phyloP scores from a whole-genome alignment of 2,797 vertebrate genomes.

The Smutsia gigantea region DNA sequence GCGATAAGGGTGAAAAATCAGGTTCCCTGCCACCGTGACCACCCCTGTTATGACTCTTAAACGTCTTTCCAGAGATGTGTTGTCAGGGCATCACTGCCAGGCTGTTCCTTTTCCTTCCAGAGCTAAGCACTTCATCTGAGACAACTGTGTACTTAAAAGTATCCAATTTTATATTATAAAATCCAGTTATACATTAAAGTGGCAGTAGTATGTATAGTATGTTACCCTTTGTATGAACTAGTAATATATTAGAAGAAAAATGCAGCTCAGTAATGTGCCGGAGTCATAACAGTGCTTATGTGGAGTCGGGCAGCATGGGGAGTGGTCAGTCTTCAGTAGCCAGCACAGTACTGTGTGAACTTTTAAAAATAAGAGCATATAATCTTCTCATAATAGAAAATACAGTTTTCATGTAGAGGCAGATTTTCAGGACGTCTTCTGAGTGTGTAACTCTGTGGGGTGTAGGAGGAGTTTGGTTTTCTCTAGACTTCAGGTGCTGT shows the following conservation, averaged over 20 bases:
- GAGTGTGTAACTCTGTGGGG: background rate
- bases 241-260: background rate
- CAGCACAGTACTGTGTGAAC: background rate
- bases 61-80: background rate
- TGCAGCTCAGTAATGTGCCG: rapidly evolving
- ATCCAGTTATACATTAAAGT: background rate
- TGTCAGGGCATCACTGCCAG: background rate
- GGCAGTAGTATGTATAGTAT: background rate
- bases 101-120: background rate
- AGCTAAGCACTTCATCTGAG: background rate
- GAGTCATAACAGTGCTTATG: too few species aligned
- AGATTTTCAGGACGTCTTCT: background rate
- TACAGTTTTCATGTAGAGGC: background rate
- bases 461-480: background rate
- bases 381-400: background rate
- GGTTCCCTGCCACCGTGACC: background rate
- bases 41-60: background rate
- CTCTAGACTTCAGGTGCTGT: background rate
- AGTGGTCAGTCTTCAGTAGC: background rate
- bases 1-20: background rate
- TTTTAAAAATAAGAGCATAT: background rate
- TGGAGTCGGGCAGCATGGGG: background rate
- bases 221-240: background rate
- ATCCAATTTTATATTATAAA: background rate
- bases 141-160: background rate